These are phyloP conservation scores for Rousettus madagascariensis DNA, from an alignment of 2,797 vertebrate genomes.

Conservation along the genomic window DNA sequence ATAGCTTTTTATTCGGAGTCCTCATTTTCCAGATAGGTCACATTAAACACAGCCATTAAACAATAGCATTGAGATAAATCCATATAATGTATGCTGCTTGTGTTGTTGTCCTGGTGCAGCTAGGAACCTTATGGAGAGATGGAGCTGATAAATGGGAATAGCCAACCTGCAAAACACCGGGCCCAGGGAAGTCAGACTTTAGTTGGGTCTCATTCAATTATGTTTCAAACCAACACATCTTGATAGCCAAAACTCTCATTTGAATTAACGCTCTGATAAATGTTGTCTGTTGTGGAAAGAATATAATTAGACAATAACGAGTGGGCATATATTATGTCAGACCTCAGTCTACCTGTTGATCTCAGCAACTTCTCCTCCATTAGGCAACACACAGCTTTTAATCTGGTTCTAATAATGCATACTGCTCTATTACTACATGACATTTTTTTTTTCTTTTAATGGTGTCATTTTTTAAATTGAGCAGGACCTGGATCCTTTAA, in stretches of 20 bases:
- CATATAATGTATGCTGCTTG: slow-evolving; percentile 92
- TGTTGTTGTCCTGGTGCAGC: slow-evolving; percentile 87
- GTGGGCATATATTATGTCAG: slow-evolving; percentile 84
- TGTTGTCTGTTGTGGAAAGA: slow-evolving; percentile 85
- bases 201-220: slow-evolving; percentile 86
- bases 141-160: slow-evolving; percentile 85
- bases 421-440: slow-evolving; percentile 78
- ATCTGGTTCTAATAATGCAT: slow-evolving; percentile 86
- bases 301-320: slow-evolving; percentile 91
- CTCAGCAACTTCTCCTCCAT: slow-evolving; percentile 88
- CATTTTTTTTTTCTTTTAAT: slow-evolving; percentile 77
- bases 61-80: slow-evolving; percentile 94
- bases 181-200: slow-evolving; percentile 84
- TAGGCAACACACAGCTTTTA: slow-evolving; percentile 90
- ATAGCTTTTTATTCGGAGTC: slow-evolving; percentile 91
- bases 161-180: slow-evolving; percentile 86
- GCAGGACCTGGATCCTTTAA: slow-evolving; percentile 50
- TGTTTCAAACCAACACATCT: slow-evolving; percentile 86
- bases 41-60: slow-evolving; percentile 97
- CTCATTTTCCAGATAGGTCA: slow-evolving; percentile 94
- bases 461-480: slow-evolving; percentile 13
- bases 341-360: slow-evolving; percentile 88
- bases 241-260: slow-evolving; percentile 88
- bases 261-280: slow-evolving; percentile 89
- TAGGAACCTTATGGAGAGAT: slow-evolving; percentile 87